A percentile compares a stretch with the other conserved stretches of the same genome.
Conservation (phyloP, 2,113 vertebrate genomes). For the Chauna torquata region DNA sequence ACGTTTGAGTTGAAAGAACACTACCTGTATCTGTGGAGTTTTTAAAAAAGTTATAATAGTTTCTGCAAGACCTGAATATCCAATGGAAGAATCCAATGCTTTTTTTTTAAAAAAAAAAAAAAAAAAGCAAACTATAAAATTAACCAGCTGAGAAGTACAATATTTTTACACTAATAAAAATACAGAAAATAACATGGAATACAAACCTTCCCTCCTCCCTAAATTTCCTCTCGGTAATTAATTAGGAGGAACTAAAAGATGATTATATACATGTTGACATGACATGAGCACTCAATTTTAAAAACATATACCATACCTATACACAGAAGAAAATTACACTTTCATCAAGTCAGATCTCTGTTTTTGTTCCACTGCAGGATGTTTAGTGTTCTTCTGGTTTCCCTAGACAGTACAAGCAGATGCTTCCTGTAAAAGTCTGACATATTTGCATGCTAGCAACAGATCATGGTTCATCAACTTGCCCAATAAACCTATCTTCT, state of each 20-base stretch:
- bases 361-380: background rate
- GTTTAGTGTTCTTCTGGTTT: background rate
- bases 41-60: background rate
- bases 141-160: background rate
- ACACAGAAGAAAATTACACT: background rate
- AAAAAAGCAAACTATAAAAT: background rate
- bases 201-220: background rate
- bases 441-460: background rate
- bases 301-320: background rate
- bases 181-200: background rate
- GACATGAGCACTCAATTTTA: background rate
- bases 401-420: slow-evolving; percentile 21
- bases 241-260: background rate
- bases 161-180: background rate
- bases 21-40: background rate
- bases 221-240: slow-evolving; percentile 8
- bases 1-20: background rate
- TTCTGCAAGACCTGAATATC: background rate
- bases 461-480: slow-evolving; percentile 33
- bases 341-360: background rate
- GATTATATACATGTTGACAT: background rate
- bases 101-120: too few species aligned
- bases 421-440: slow-evolving; percentile 19
- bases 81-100: background rate
- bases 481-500: background rate